Conservation (phyloP, 23 tunicate genomes). For the Corella eumyota region DNA sequence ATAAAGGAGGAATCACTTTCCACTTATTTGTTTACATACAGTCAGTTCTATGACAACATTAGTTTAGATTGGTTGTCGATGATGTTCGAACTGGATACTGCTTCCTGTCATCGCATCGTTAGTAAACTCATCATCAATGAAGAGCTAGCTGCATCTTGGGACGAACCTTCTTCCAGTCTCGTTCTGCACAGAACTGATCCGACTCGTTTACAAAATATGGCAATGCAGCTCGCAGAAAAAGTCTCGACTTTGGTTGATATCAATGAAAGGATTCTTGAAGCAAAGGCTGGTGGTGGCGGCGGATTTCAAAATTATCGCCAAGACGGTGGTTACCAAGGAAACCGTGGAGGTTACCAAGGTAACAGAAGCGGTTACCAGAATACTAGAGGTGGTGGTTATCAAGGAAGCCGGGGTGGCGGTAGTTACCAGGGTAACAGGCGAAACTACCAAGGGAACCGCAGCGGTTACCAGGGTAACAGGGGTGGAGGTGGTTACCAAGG, state of each 20-base stretch:
- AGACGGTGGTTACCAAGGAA: conserved; percentile 30
- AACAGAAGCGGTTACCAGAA: conserved; percentile 24
- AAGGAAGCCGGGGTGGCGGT: conserved; percentile 3
- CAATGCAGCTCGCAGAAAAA: conserved; percentile 73
- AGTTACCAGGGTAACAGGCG: conserved; percentile 2
- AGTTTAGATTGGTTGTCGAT: conserved; percentile 45
- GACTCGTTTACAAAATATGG: conserved; percentile 88
- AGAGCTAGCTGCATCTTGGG: conserved; percentile 95
- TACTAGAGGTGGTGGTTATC: conserved; percentile 20
- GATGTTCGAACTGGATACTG: conserved; percentile 60
- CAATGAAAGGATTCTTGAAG: conserved; percentile 80
- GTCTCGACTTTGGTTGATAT: conserved; percentile 66
- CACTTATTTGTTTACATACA: conserved; percentile 78
- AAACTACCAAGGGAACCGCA: conserved; percentile 3
- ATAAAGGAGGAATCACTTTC: conserved; percentile 76
- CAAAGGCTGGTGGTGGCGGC: conserved; percentile 59
- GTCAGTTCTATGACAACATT: conserved; percentile 94
- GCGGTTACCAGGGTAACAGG: conserved; percentile 16
- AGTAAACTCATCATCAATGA: conserved; percentile 83
- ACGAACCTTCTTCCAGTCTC: conserved; percentile 84
- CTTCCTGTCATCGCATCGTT: conserved; percentile 69
- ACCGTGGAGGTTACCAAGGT: conserved; percentile 19
- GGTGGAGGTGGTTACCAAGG: conserved; percentile 23
- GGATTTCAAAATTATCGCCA: conserved; percentile 60
- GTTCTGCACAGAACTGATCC: conserved; percentile 93